Conservation (phyloP, 2,888 invertebrate species). For the Xylocampa areola region DNA sequence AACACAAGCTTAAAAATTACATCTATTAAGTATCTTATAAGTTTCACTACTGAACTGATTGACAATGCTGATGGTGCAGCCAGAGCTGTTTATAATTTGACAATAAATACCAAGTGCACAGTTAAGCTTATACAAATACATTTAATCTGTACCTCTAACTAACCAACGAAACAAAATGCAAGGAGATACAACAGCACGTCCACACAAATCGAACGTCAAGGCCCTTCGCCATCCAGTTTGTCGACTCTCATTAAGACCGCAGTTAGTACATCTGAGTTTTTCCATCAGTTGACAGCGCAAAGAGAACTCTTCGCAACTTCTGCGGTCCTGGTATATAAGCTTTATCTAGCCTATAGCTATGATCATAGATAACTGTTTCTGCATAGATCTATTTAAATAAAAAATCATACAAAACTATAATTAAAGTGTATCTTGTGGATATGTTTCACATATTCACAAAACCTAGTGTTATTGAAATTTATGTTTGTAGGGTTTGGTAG, state of each 20-base stretch:
- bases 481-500: slow-evolving; percentile 45
- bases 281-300: slow-evolving; percentile 71
- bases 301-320: slow-evolving; percentile 72
- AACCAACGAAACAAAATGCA: neutral
- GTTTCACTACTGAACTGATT: too few species aligned
- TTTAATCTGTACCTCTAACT: too few species aligned
- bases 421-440: too few species aligned
- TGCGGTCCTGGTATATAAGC: slow-evolving; percentile 79
- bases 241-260: slow-evolving; percentile 89
- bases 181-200: slow-evolving; percentile 58
- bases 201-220: slow-evolving; percentile 61
- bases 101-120: neutral
- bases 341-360: slow-evolving; percentile 84
- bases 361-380: slow-evolving; percentile 82
- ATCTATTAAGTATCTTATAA: too few species aligned
- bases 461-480: slow-evolving; percentile 46
- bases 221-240: slow-evolving; percentile 86
- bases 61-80: too few species aligned
- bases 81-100: too few species aligned
- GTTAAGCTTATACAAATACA: neutral
- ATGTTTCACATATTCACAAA: slow-evolving; percentile 31
- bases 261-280: slow-evolving; percentile 81
- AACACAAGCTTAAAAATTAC: too few species aligned
- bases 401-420: too few species aligned
- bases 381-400: slow-evolving; percentile 13